Evolutionary conservation across 2,797 vertebrate species (phyloP).

Genomic region (Sparidentex hasta): DNA sequence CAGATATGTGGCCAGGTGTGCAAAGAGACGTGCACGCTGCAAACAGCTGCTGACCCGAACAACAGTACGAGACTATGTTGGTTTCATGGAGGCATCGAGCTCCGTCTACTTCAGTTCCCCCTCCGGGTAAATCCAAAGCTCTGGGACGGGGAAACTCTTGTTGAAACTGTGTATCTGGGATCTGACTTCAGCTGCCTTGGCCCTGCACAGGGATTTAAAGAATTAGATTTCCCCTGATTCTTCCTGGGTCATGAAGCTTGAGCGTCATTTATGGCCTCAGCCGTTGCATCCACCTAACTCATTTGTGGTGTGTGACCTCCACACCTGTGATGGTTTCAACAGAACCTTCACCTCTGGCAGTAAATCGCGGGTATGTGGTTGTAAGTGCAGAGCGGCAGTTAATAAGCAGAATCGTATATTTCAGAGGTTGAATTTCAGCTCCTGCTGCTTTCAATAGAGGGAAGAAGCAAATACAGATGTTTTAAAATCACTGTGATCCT

Average conservation of each 20-base stretch:
- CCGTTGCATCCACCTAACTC: constrained; percentile 32
- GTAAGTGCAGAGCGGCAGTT: neutral
- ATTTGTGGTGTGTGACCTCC: constrained; percentile 29
- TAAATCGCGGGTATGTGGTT: constrained; percentile 17
- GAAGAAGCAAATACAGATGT: constrained; percentile 1
- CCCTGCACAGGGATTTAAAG: constrained; percentile 29
- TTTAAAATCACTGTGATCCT: neutral
- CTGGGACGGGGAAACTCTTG: constrained; percentile 40
- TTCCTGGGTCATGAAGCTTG: constrained; percentile 50
- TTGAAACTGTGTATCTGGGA: constrained; percentile 48
- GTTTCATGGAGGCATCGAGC: constrained; percentile 47
- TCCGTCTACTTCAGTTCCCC: constrained; percentile 60
- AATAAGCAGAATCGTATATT: neutral
- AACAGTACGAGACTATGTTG: constrained; percentile 42
- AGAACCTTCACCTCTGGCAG: constrained; percentile 49
- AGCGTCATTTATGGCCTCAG: constrained; percentile 42
- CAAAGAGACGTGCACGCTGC: neutral
- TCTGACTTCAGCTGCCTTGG: constrained; percentile 41
- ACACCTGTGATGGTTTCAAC: constrained; percentile 57
- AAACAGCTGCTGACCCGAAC: constrained; percentile 31
- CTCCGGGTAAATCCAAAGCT: constrained; percentile 47
- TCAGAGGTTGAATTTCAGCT: neutral
- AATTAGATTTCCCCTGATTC: constrained; percentile 16
- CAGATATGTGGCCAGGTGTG: constrained; percentile 20
- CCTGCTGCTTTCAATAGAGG: neutral